Conservation (phyloP, 2,797 vertebrate species). For the Crocodylus rhombifer region DNA sequence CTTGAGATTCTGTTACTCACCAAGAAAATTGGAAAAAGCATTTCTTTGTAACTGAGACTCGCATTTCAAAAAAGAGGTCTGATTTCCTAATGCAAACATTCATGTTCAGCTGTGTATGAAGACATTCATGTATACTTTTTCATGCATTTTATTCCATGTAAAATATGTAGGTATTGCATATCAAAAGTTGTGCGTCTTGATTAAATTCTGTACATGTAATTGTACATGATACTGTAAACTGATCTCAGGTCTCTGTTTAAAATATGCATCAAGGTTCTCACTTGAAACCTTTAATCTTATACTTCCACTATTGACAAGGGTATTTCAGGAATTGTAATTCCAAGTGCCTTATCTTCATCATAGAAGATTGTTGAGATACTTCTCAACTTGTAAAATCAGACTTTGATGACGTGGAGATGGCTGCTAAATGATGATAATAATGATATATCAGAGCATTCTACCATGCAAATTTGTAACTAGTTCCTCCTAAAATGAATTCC, state of each 20-base stretch:
- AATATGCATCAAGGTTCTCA: not conserved
- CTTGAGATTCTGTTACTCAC: not conserved
- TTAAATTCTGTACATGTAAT: not conserved
- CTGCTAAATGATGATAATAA: not conserved
- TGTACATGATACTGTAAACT: not conserved
- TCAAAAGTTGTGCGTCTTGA: not conserved
- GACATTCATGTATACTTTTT: not conserved
- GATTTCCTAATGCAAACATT: not conserved
- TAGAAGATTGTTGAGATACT: not conserved
- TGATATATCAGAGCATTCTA: not conserved
- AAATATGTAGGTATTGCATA: not conserved
- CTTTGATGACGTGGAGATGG: not conserved
- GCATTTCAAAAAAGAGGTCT: not conserved
- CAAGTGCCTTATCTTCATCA: not conserved
- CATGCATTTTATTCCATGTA: not conserved
- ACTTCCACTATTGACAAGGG: not conserved
- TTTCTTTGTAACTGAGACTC: not conserved
- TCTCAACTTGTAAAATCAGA: not conserved
- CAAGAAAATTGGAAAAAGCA: not conserved
- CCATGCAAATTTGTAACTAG: not conserved
- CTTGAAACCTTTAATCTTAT: not conserved
- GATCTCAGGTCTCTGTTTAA: not conserved
- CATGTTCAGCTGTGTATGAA: not conserved
- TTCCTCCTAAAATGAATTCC: too few species aligned
- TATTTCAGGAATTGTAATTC: not conserved